These are phyloP conservation scores for Diplodus puntazzo DNA, from an alignment of 2,797 vertebrate genomes.

Conservation along the genomic window DNA sequence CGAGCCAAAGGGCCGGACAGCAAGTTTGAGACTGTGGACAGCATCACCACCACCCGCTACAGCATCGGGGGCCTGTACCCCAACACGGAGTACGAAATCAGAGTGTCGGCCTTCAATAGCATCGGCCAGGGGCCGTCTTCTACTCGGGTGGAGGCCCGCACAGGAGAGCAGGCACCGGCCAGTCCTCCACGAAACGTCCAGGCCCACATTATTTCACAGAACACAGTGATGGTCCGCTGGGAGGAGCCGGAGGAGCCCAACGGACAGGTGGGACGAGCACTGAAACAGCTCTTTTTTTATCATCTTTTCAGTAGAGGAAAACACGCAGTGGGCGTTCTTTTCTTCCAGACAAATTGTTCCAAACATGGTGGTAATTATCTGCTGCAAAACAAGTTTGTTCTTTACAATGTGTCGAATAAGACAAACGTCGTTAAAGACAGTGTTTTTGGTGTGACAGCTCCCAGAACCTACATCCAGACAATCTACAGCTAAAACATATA, in stretches of 20 bases:
- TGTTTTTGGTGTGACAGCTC: background rate
- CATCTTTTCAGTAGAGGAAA: background rate
- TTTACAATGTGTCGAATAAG: background rate
- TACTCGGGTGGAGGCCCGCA: slow-evolving; percentile 93
- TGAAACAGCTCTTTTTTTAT: background rate
- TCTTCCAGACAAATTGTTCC: background rate
- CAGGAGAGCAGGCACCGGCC: slow-evolving; percentile 95
- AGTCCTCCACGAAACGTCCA: slow-evolving; percentile 96
- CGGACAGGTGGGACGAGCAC: slow-evolving; percentile 87
- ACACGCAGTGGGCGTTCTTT: background rate
- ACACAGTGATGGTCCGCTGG: slow-evolving; percentile 98
- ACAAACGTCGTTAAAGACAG: background rate
- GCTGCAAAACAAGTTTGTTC: background rate
- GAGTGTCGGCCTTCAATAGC: slow-evolving; percentile 96
- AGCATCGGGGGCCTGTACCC: slow-evolving; percentile 98
- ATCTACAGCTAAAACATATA: background rate
- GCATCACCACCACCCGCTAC: slow-evolving; percentile 98
- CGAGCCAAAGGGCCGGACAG: slow-evolving; percentile 96
- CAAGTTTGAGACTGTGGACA: slow-evolving; percentile 96
- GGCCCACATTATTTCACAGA: slow-evolving; percentile 93
- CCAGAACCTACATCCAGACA: background rate
- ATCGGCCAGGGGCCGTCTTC: slow-evolving; percentile 97
- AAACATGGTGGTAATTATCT: background rate
- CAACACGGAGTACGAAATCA: slow-evolving; percentile 97
- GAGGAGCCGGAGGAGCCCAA: slow-evolving; percentile 98